Percentiles rank a stretch among this genome's conserved stretches.
These are phyloP conservation scores for Silurus asotus DNA, from an alignment of 2,113 vertebrate species.

Conservation along the genomic window DNA sequence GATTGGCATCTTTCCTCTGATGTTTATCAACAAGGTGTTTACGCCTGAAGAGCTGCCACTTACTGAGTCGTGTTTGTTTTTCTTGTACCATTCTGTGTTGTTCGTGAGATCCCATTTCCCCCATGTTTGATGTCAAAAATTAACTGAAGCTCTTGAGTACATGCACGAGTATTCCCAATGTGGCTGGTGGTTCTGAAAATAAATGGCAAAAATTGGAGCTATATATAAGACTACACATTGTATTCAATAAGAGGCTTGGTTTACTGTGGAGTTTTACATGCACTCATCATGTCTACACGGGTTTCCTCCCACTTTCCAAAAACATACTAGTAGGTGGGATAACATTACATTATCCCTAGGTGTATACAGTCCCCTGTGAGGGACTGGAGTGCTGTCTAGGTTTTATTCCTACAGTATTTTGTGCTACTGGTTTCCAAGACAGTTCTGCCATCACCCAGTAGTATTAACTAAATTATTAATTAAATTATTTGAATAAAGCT, in stretches of 20 bases:
- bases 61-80: neutral
- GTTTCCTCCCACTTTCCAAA: neutral
- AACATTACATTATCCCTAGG: neutral
- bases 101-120: neutral
- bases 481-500: neutral
- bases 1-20: neutral
- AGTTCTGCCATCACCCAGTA: neutral
- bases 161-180: neutral
- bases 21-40: neutral
- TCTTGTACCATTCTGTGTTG: neutral
- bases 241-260: neutral
- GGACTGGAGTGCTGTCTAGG: neutral
- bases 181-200: neutral
- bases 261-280: neutral
- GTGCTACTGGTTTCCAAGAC: neutral
- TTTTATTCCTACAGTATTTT: neutral
- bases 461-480: neutral
- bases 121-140: neutral
- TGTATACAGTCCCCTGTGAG: neutral
- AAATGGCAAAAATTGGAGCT: neutral
- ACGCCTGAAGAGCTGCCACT: neutral
- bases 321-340: neutral
- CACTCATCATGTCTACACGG: neutral
- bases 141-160: neutral
- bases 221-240: neutral